A percentile compares a stretch with the other conserved stretches of the same genome.
Evolutionary conservation across 2,113 vertebrate species (phyloP).

Genomic region (Pluvialis apricaria): DNA sequence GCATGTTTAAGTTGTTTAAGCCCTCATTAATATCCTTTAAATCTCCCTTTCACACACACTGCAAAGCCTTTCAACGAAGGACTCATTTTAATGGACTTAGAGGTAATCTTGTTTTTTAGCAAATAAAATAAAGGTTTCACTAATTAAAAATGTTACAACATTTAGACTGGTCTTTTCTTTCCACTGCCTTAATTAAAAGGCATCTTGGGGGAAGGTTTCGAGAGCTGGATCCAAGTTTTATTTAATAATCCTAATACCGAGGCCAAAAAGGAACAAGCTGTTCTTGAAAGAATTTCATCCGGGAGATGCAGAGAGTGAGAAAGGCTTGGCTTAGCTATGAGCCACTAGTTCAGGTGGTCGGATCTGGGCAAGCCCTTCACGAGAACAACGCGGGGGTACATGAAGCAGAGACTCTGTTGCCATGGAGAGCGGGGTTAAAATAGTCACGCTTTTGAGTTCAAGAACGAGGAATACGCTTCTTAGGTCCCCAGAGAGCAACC

Average conservation of each 20-base stretch:
- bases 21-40: conserved; percentile 34
- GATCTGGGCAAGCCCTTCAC: background rate
- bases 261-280: conserved; percentile 11
- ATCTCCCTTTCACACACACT: conserved; percentile 3
- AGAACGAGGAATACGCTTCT: background rate
- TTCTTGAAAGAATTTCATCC: conserved; percentile 4
- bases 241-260: background rate
- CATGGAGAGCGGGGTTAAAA: background rate
- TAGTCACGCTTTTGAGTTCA: background rate
- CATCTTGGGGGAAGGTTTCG: background rate
- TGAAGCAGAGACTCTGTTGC: background rate
- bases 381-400: background rate
- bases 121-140: conserved; percentile 50
- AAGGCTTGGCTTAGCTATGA: background rate
- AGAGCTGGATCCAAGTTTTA: conserved; percentile 17
- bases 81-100: conserved; percentile 38
- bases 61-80: background rate
- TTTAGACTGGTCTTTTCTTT: conserved; percentile 41
- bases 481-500: background rate
- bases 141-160: conserved; percentile 53
- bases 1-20: conserved; percentile 28
- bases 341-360: background rate
- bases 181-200: conserved; percentile 48
- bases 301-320: background rate
- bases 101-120: conserved; percentile 50